phyloP scores from a whole-genome alignment of 2,888 invertebrate genomes.

The Tenthredo livida region DNA sequence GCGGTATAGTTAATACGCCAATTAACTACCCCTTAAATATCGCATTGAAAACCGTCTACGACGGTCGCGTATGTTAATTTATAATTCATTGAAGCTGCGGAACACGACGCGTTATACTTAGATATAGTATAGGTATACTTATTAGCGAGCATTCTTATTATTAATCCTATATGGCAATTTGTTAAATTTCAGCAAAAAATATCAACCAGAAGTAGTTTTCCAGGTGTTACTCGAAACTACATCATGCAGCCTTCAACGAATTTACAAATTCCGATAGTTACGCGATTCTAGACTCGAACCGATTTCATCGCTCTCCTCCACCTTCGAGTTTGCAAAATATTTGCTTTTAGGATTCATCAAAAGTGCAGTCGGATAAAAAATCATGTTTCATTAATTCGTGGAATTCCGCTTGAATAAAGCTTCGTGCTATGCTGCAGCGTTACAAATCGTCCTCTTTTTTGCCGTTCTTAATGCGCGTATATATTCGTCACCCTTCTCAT shows the following conservation, averaged over 20 bases:
- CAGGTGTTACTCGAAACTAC: background rate
- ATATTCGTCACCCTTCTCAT: background rate
- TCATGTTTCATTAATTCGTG: too few relatives aligned
- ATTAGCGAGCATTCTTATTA: background rate
- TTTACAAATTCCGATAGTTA: background rate
- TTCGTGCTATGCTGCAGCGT: background rate
- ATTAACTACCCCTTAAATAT: slow-evolving; percentile 64
- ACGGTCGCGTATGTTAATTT: slow-evolving; percentile 59
- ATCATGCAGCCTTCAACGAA: background rate
- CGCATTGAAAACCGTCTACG: slow-evolving; percentile 58
- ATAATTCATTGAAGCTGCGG: slow-evolving; percentile 47
- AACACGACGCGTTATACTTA: slow-evolving; percentile 2
- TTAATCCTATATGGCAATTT: background rate
- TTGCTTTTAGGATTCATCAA: background rate
- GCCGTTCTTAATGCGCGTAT: background rate
- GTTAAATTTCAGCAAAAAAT: background rate
- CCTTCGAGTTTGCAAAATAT: background rate
- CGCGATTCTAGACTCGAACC: background rate
- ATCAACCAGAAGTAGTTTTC: background rate
- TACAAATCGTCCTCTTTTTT: background rate
- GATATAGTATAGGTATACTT: background rate
- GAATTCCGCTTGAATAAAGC: background rate
- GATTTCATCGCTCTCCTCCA: background rate
- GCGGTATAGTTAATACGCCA: slow-evolving; percentile 62
- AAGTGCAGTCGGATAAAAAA: background rate